phyloP scores from a whole-genome alignment of 2,888 invertebrate genomes.

The Drosophila falleni region DNA sequence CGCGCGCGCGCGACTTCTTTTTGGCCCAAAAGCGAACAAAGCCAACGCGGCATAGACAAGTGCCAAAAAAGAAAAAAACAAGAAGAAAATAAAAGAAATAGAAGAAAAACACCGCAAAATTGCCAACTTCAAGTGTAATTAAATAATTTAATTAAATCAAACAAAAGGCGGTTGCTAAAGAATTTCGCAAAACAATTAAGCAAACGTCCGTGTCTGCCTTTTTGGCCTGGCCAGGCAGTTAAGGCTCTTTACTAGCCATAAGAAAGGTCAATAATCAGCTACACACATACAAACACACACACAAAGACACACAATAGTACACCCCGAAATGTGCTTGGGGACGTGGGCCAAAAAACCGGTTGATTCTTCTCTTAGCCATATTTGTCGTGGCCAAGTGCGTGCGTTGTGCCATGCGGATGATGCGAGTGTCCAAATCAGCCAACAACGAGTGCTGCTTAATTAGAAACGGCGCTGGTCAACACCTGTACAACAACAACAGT shows the following conservation, averaged over 20 bases:
- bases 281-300: not conserved
- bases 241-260: constrained; percentile 60
- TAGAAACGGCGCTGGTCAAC: constrained; percentile 72
- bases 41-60: constrained; percentile 4
- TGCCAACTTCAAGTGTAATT: constrained; percentile 75
- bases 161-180: constrained; percentile 61
- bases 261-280: constrained; percentile 74
- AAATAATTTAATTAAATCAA: constrained; percentile 80
- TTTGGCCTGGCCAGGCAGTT: constrained; percentile 11
- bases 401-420: constrained; percentile 13
- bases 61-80: constrained; percentile 2
- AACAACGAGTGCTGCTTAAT: constrained; percentile 70
- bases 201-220: constrained; percentile 15
- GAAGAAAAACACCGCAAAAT: constrained; percentile 50
- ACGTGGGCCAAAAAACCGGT: constrained; percentile 58
- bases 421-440: constrained; percentile 39
- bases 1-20: constrained; percentile 76
- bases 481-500: constrained; percentile 62
- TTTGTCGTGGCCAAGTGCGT: constrained; percentile 56
- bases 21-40: constrained; percentile 4
- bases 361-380: constrained; percentile 36
- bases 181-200: constrained; percentile 76
- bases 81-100: not conserved
- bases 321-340: constrained; percentile 36
- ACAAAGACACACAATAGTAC: constrained; percentile 48